Evolutionary conservation across 2,888 invertebrate genomes (phyloP).

Genomic region (Scelioninae gen. 2): DNA sequence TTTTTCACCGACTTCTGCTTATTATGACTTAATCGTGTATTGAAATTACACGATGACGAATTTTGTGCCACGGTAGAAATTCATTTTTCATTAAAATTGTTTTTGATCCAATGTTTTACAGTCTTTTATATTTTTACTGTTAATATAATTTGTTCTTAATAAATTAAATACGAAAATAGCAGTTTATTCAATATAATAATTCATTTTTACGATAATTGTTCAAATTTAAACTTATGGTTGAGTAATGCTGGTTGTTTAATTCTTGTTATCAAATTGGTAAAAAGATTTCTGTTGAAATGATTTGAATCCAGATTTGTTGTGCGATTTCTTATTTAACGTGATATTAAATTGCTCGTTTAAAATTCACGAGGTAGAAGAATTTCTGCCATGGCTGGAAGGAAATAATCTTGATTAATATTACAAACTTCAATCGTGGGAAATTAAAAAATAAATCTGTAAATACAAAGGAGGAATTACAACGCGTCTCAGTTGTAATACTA

Average conservation of each 20-base stretch:
- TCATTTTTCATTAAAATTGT: constrained; percentile 5
- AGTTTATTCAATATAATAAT: too few species aligned
- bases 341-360: too few species aligned
- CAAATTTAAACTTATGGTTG: too few species aligned
- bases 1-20: constrained; percentile 30
- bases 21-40: constrained; percentile 5
- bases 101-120: neutral
- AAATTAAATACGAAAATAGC: neutral
- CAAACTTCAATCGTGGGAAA: constrained; percentile 16
- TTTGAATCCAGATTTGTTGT: too few species aligned
- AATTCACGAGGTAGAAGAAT: neutral
- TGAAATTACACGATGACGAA: neutral
- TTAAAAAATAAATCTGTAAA: constrained; percentile 17
- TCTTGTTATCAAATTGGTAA: too few species aligned
- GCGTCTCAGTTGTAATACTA: too few species aligned
- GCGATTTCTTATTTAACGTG: too few species aligned
- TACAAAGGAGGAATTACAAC: too few species aligned
- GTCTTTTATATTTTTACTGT: neutral
- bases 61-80: constrained; percentile 8
- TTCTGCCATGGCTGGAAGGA: constrained; percentile 5
- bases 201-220: too few species aligned
- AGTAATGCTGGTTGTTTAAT: too few species aligned
- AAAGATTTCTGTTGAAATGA: too few species aligned
- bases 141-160: neutral
- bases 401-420: constrained; percentile 12